Conservation (phyloP, 37 sponge, comb jelly and placozoan species). For the Oopsacas minuta region DNA sequence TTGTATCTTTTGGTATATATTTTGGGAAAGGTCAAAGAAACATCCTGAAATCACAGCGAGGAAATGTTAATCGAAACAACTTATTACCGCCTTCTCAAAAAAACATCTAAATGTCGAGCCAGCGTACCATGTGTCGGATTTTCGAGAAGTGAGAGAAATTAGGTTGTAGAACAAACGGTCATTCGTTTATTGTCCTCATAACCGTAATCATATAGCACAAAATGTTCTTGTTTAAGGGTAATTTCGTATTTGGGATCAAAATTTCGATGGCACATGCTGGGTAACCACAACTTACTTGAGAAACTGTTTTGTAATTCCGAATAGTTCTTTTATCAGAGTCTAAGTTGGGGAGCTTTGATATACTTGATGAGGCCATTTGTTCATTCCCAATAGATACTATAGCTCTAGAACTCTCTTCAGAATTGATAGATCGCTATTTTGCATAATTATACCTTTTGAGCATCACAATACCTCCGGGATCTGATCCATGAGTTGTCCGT, state of each 20-base stretch:
- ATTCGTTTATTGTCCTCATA: no score
- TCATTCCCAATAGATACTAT: background rate
- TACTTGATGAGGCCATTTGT: no score
- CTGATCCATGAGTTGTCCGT: no score
- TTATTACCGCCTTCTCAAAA: background rate
- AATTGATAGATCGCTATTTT: background rate
- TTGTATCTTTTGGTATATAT: no score
- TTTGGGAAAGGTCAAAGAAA: background rate
- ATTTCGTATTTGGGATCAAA: no score
- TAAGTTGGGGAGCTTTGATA: no score
- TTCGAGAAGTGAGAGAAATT: background rate
- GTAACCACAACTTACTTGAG: background rate
- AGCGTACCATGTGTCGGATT: background rate
- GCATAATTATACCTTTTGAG: background rate
- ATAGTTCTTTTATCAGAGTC: background rate
- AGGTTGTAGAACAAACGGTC: no score
- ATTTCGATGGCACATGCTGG: background rate
- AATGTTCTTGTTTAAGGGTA: no score
- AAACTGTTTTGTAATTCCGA: background rate
- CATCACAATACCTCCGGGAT: background rate
- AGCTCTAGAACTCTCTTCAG: background rate
- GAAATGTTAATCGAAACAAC: background rate
- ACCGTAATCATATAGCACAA: no score
- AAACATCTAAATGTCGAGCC: background rate
- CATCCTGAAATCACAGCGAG: background rate